phyloP scores from a whole-genome alignment of 1,140 invertebrate species.

The Drosophila lacteicornis region DNA sequence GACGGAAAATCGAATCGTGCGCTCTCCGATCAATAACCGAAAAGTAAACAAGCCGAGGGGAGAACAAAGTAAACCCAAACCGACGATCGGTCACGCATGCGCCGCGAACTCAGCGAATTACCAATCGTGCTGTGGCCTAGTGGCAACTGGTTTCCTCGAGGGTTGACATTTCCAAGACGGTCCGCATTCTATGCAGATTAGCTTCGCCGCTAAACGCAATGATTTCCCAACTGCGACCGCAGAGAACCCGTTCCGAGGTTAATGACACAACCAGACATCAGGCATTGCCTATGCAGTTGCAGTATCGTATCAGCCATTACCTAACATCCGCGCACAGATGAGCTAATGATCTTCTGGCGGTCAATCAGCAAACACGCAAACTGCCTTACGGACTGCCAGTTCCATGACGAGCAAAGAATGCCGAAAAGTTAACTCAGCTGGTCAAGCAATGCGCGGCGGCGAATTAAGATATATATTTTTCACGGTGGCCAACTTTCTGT shows the following conservation, averaged over 20 bases:
- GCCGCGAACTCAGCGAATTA: slow-evolving; percentile 7
- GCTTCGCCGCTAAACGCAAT: slow-evolving; percentile 8
- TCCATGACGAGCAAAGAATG: slow-evolving; percentile 20
- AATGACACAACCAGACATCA: slow-evolving; percentile 41
- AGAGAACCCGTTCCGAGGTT: slow-evolving; percentile 55
- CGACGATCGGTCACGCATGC: slow-evolving; percentile 45
- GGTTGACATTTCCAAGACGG: slow-evolving; percentile 47
- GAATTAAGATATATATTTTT: slow-evolving; percentile 18
- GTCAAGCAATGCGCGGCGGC: slow-evolving; percentile 24
- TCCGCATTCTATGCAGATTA: slow-evolving; percentile 62
- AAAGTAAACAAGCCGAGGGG: slow-evolving; percentile 36
- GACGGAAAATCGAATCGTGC: slow-evolving; percentile 37
- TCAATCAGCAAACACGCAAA: slow-evolving; percentile 22
- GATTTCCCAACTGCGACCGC: slow-evolving; percentile 31
- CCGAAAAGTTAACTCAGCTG: slow-evolving; percentile 10
- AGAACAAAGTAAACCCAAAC: slow-evolving; percentile 17
- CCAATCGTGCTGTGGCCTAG: slow-evolving; percentile 19
- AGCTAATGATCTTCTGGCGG: slow-evolving; percentile 42
- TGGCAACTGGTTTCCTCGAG: slow-evolving; percentile 25
- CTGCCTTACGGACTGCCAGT: slow-evolving; percentile 11
- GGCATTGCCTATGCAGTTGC: slow-evolving; percentile 32
- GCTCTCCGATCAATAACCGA: slow-evolving; percentile 43
- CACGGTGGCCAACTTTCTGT: slow-evolving; percentile 23
- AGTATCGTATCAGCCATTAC: slow-evolving; percentile 35
- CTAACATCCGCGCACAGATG: slow-evolving; percentile 30